Conservation (phyloP, 2,797 vertebrate genomes). For the Pelobates cultripes region DNA sequence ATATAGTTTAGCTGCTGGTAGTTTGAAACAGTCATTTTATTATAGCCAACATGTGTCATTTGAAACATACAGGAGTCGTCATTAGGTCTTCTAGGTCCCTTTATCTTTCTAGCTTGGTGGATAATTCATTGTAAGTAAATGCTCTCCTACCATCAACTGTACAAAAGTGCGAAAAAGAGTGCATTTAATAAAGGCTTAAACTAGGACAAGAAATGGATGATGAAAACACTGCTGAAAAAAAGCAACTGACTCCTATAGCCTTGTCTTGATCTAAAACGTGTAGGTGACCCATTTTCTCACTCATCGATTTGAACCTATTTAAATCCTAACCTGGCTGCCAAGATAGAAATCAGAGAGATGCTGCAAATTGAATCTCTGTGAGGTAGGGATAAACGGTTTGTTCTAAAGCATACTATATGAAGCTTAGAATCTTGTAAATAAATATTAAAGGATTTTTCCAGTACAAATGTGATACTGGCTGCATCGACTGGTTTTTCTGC, state of each 20-base stretch:
- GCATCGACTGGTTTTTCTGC: too few relatives aligned
- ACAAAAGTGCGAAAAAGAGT: not conserved
- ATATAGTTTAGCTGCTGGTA: not conserved
- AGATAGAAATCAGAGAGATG: not conserved
- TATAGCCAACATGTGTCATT: not conserved
- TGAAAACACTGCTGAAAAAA: not conserved
- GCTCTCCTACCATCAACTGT: not conserved
- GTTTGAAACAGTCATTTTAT: not conserved
- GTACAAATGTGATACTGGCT: too few relatives aligned
- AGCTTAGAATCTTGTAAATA: too few relatives aligned
- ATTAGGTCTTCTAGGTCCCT: not conserved
- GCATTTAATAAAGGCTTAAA: not conserved
- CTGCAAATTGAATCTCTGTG: not conserved
- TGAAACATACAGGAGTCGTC: not conserved
- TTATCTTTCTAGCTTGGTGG: too few relatives aligned
- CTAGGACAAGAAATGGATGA: not conserved
- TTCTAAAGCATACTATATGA: too few relatives aligned
- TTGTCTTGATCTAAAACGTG: not conserved
- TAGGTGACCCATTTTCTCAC: not conserved
- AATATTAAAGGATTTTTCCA: too few relatives aligned
- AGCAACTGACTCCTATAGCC: not conserved
- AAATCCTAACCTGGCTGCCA: not conserved
- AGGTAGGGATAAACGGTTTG: too few relatives aligned
- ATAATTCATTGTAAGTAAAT: too few relatives aligned
- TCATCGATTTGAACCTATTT: not conserved